Base-by-base conservation (phyloP, 2,797 vertebrate genomes). In the Neosilurus hyrtlii region DNA sequence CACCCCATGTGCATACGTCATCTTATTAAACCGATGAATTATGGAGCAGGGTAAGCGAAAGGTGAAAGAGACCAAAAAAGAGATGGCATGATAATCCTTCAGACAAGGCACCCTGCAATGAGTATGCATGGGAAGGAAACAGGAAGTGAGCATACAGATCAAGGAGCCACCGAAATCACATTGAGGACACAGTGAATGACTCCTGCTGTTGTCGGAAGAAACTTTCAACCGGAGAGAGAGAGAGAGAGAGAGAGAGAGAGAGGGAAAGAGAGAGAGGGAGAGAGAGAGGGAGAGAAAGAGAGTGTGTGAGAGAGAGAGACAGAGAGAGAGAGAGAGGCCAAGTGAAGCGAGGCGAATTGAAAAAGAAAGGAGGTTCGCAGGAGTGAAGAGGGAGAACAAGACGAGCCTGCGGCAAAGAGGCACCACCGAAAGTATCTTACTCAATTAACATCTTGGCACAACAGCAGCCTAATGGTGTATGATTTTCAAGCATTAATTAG, bases 381-480 rank as follows among this genome's bases (percentile, higher is more conserved):
- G 79, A 88, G 77, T 83, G 79, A 91, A 88, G 86, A 75, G 59
- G 68, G 24, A 71, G 66, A 65, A 51, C 57, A 71, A 68, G 43
- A 49, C n/a, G 88, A 91, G 93, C 86, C 93, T 86, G 71, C 68
- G 93, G 93, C 91, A 22, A 74, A 49, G 87, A 89, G 89, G 89
- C 91, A 93, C 93, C 92, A 91, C 91, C 89, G 89, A 86, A 93
- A 93, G 91, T 91, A 94, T 94, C 92, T 90, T 91, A 91, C 92
- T 93, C 93, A 93, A 94, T 95, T 94, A 94, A 92, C 92, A 91
- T 93, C 90, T 89, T 85, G 89, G 90, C 91, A 89, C 89, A 90
- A 89, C 89, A 90, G 92, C 43, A 73, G 49, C n/a, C 70, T 93
- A 93, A 93, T 93, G 91, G 91, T 89, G 89, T 91, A 91, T 49